phyloP scores from a whole-genome alignment of 2,797 vertebrate species.

The Acrossocheilus wenchowensis region DNA sequence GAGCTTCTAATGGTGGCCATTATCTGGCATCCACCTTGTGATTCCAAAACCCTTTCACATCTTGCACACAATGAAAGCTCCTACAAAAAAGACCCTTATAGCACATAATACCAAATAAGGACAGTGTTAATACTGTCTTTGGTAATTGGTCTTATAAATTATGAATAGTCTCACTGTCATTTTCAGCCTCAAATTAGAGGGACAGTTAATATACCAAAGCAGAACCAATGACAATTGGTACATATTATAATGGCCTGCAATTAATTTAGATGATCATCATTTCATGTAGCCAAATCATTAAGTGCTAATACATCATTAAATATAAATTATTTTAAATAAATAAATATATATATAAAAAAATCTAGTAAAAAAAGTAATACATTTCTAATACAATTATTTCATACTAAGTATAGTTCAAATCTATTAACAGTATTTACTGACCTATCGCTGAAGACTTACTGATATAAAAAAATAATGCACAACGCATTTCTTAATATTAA shows the following conservation, averaged over 20 bases:
- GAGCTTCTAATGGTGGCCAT: constrained; percentile 28
- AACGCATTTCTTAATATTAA: too few relatives aligned
- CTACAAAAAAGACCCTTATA: neutral
- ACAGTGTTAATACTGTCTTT: constrained; percentile 12
- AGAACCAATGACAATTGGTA: constrained; percentile 35
- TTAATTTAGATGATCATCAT: constrained; percentile 40
- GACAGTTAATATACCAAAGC: constrained; percentile 32
- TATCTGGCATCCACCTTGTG: constrained; percentile 3
- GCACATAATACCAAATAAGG: neutral
- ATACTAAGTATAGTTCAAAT: neutral
- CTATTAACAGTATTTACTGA: neutral
- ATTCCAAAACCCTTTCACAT: neutral
- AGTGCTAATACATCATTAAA: constrained; percentile 46
- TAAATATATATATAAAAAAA: too few relatives aligned
- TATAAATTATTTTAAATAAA: constrained; percentile 1
- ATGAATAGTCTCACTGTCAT: constrained; percentile 20
- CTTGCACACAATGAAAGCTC: neutral
- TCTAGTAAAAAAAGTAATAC: neutral
- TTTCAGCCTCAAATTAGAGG: constrained; percentile 21
- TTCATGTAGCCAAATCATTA: constrained; percentile 46
- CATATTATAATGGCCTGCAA: constrained; percentile 44
- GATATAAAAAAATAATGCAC: too few relatives aligned
- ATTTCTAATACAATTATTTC: neutral
- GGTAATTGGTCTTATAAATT: constrained; percentile 34
- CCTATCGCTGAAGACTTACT: neutral